Conservation (phyloP, 2,113 vertebrate species). For the Alligator sinensis region DNA sequence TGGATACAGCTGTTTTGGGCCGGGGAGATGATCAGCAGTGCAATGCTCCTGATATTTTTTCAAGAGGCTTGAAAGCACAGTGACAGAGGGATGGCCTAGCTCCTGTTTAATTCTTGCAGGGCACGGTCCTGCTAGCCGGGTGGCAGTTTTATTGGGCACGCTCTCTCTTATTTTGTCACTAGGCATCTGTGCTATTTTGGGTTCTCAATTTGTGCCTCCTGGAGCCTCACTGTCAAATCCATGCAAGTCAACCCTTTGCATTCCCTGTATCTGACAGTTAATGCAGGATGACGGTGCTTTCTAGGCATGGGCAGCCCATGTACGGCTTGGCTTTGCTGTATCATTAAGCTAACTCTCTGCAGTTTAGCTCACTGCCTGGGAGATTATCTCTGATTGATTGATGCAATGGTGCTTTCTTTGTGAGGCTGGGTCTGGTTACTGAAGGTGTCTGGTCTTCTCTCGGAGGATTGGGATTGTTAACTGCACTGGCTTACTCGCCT, state of each 20-base stretch:
- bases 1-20: background rate
- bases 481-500: background rate
- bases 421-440: background rate
- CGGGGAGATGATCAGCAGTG: background rate
- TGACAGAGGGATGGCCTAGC: background rate
- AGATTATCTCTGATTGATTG: background rate
- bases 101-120: background rate
- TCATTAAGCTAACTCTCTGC: background rate
- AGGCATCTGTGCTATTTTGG: background rate
- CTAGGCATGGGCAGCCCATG: background rate
- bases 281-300: background rate
- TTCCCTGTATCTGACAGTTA: background rate
- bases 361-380: background rate
- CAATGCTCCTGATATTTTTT: background rate
- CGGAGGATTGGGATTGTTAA: background rate
- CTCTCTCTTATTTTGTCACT: background rate
- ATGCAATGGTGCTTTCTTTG: background rate
- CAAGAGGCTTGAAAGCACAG: background rate
- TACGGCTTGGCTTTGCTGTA: background rate
- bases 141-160: background rate
- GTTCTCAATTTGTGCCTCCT: background rate
- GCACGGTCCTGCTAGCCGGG: background rate
- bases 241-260: background rate
- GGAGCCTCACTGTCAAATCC: background rate
- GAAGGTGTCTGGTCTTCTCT: background rate